phyloP scores from a whole-genome alignment of 2,888 invertebrate genomes.

The Conistra vaccinii region DNA sequence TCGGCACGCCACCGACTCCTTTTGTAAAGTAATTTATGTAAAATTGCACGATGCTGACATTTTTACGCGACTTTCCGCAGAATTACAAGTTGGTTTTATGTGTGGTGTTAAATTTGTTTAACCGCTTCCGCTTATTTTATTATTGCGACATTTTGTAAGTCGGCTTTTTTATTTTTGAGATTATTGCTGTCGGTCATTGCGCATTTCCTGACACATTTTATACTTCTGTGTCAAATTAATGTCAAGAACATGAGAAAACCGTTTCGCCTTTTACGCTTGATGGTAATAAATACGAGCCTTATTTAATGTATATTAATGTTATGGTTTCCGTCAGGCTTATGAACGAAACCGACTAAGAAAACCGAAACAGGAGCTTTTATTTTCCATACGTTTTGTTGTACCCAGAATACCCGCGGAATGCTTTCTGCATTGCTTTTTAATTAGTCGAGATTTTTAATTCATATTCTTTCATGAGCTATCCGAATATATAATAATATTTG shows the following conservation, averaged over 20 bases:
- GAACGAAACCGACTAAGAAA: background rate
- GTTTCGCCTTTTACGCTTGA: slow-evolving; percentile 10
- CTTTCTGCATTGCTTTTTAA: no score
- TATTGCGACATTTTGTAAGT: slow-evolving; percentile 24
- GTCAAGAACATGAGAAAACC: slow-evolving; percentile 19
- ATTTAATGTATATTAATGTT: slow-evolving; percentile 4
- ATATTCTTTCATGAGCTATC: no score
- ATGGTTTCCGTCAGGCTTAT: background rate
- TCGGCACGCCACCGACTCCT: slow-evolving; percentile 47
- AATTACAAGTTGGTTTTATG: slow-evolving; percentile 59
- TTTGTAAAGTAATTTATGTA: slow-evolving; percentile 67
- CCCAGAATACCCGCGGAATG: no score
- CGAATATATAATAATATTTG: no score
- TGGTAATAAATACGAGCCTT: background rate
- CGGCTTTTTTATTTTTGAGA: slow-evolving; percentile 22
- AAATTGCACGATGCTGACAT: slow-evolving; percentile 55
- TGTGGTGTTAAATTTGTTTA: slow-evolving; percentile 49
- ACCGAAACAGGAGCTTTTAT: background rate
- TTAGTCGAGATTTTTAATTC: no score
- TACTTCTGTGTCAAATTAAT: slow-evolving; percentile 19
- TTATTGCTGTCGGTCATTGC: slow-evolving; percentile 6
- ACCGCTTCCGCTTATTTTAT: slow-evolving; percentile 43
- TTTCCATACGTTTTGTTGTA: background rate
- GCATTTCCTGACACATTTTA: slow-evolving; percentile 19
- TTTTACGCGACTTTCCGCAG: slow-evolving; percentile 53